Conservation (phyloP, 2,113 vertebrate genomes). For the Falcunculus frontatus region DNA sequence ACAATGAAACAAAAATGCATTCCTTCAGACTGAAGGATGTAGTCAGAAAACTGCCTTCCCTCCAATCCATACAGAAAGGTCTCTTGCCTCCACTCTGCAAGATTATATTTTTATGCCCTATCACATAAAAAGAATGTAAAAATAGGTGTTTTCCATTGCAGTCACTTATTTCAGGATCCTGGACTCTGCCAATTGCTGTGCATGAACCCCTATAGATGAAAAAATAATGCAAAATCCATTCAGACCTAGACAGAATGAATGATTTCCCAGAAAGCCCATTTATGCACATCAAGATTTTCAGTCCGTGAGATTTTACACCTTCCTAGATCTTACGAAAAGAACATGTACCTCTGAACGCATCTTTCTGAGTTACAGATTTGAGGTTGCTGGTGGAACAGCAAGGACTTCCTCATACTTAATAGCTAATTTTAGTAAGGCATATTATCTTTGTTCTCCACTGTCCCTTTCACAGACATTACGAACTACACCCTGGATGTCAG, state of each 20-base stretch:
- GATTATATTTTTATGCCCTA: background rate
- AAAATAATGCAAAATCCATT: constrained; percentile 13
- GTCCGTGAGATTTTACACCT: background rate
- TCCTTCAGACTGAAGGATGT: background rate
- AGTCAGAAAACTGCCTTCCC: background rate
- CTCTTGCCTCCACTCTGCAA: background rate
- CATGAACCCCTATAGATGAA: background rate
- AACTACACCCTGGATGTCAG: background rate
- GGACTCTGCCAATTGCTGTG: background rate
- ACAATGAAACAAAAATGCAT: background rate
- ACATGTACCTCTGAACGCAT: background rate
- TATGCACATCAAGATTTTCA: background rate
- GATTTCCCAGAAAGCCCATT: background rate
- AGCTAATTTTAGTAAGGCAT: background rate
- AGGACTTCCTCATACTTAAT: background rate
- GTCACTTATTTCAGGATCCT: background rate
- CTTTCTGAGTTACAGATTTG: background rate
- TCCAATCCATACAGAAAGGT: background rate
- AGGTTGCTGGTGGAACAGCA: background rate
- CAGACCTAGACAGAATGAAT: background rate
- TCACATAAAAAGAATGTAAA: background rate
- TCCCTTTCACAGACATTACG: background rate
- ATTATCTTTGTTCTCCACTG: background rate
- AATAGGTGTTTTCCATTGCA: background rate
- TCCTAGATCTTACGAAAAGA: background rate